Base-by-base conservation (phyloP, 37 sponge, comb jelly and placozoan genomes). In the Chondrosia reniformis region DNA sequence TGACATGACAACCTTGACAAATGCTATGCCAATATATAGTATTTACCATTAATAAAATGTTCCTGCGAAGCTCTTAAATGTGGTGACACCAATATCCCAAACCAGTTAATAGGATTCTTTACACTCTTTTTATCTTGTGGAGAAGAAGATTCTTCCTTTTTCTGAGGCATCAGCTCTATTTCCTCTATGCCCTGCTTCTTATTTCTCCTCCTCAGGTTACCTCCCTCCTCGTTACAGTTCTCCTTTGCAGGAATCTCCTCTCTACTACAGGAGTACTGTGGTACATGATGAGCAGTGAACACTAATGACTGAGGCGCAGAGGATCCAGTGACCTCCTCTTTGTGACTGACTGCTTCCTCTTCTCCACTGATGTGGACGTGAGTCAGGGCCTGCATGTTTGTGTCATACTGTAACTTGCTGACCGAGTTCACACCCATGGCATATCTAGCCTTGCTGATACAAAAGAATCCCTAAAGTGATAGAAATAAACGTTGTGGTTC, bases 61-160 rank as follows among this genome's bases (percentile, higher is more conserved):
- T 83, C 42, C 76, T 93, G 92, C 3, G 87, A 77, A 3, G 41
- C 57, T 15, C 92, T 58, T 17, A 93, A 75, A 37, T 37, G 52
- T 8, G 30, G 81, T 32, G 94, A 91, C 10, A 86, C 84, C 63
- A 93, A 57, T 8, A 89, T 63, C 4, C 92, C 91, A 80, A 93
- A 93, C 94, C 94, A 93, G 40, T 62, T 78, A 8, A 93, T 38
- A 12, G 94, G 94, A 39, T 93, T 82, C 28, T 77, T 82, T 4
- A 46, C 52, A 55, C 64, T 33, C 42, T 28, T n/a, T n/a, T n/a
- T n/a, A n/a, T n/a, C n/a, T n/a, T n/a, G n/a, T n/a, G n/a, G n/a
- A n/a, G n/a, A n/a, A n/a, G n/a, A n/a, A n/a, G n/a, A n/a, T n/a
- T n/a, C n/a, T n/a, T n/a, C n/a, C n/a, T n/a, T n/a, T n/a, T n/a